Percentiles rank a stretch among this genome's conserved stretches.
Evolutionary conservation across 2,888 invertebrate species (phyloP).

Genomic region (Drosophila neotestacea): DNA sequence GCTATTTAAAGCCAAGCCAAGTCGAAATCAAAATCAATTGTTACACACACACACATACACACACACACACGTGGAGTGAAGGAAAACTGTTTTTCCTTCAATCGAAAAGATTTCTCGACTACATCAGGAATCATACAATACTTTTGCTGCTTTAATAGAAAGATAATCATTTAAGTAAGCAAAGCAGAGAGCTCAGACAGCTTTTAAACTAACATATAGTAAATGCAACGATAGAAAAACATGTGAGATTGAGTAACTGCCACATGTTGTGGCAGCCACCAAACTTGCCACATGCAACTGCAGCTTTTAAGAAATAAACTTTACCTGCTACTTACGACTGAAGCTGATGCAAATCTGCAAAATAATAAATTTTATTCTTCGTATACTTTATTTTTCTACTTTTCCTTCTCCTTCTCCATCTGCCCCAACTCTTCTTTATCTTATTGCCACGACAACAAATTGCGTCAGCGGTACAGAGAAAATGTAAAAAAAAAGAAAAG

Average conservation of each 20-base stretch:
- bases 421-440: background rate
- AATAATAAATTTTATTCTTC: conserved; percentile 14
- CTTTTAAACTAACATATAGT: background rate
- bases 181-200: conserved; percentile 19
- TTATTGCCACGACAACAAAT: conserved; percentile 38
- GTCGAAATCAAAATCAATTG: conserved; percentile 73
- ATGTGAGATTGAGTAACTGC: conserved; percentile 1
- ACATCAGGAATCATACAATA: conserved; percentile 9
- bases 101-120: conserved; percentile 4
- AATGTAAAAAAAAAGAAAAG: conserved; percentile 1
- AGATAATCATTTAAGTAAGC: conserved; percentile 59
- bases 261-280: conserved; percentile 15
- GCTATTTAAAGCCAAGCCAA: conserved; percentile 59
- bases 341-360: conserved; percentile 9
- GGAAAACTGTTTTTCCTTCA: conserved; percentile 53
- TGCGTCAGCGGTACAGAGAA: conserved; percentile 19
- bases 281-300: conserved; percentile 12
- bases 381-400: too few relatives aligned
- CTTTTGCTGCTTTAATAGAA: conserved; percentile 58
- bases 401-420: too few relatives aligned
- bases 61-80: conserved; percentile 6
- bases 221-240: conserved; percentile 1
- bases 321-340: conserved; percentile 9
- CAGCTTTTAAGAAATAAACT: background rate
- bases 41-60: conserved; percentile 38